Conservation (phyloP, 2,797 vertebrate species). For the Anguilla megastoma region DNA sequence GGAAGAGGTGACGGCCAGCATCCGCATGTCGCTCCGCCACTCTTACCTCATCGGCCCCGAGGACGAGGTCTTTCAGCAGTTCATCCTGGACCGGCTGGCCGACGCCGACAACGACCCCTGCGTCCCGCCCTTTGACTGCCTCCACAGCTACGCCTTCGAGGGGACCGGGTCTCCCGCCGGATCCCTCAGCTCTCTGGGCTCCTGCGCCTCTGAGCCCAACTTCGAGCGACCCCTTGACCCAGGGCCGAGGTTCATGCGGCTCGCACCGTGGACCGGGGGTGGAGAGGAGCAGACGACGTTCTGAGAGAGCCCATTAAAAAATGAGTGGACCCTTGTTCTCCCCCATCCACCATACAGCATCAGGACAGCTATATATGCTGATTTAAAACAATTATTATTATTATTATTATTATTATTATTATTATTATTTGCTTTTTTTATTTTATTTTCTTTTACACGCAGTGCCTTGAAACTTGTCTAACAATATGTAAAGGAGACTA, state of each 20-base stretch:
- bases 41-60: conserved; percentile 87
- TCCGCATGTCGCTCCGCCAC: conserved; percentile 80
- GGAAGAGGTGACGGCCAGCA: conserved; percentile 70
- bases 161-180: conserved; percentile 81
- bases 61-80: conserved; percentile 82
- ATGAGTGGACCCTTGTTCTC: background rate
- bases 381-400: no score
- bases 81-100: conserved; percentile 83
- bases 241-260: conserved; percentile 67
- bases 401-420: no score
- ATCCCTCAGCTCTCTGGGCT: conserved; percentile 88
- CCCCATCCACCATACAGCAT: background rate
- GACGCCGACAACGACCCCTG: conserved; percentile 82
- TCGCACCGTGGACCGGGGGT: conserved; percentile 69
- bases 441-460: background rate
- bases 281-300: conserved; percentile 67
- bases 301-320: conserved; percentile 46
- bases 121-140: conserved; percentile 82
- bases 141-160: conserved; percentile 84
- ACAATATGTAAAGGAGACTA: background rate
- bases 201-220: conserved; percentile 56
- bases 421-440: no score
- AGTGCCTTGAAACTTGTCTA: background rate
- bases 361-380: background rate
- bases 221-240: conserved; percentile 63